These are phyloP conservation scores for Hirtodrosophila histrioides DNA, from an alignment of 2,888 invertebrate genomes.

Conservation along the genomic window DNA sequence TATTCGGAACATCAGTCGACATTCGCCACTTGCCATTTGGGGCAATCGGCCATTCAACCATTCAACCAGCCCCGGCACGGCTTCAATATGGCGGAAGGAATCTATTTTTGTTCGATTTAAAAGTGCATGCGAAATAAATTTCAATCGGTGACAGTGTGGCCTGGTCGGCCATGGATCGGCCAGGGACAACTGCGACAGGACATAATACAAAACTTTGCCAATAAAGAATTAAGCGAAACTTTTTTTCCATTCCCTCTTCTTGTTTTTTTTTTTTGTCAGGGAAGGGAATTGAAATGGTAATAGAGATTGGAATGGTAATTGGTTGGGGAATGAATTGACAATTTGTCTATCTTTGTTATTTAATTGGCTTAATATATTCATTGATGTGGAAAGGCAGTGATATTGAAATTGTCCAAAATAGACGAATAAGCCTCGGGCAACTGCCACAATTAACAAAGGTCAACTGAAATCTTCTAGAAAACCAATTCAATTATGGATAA, in stretches of 20 bases:
- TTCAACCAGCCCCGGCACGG: slow-evolving; percentile 10
- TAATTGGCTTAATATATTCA: slow-evolving; percentile 68
- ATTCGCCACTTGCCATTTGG: not conserved
- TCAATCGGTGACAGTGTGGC: slow-evolving; percentile 37
- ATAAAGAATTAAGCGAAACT: slow-evolving; percentile 63
- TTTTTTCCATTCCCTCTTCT: slow-evolving; percentile 8
- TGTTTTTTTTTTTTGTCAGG: slow-evolving; percentile 11
- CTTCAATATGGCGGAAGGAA: slow-evolving; percentile 59
- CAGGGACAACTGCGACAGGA: slow-evolving; percentile 17
- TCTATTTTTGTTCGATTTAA: slow-evolving; percentile 75
- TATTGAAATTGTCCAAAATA: slow-evolving; percentile 14
- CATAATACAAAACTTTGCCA: slow-evolving; percentile 57
- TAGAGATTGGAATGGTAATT: slow-evolving; percentile 17
- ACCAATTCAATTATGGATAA: not conserved
- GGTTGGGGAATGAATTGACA: slow-evolving; percentile 40
- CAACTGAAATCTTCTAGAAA: not conserved
- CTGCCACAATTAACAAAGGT: slow-evolving; percentile 3
- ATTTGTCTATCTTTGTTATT: slow-evolving; percentile 52
- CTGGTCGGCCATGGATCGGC: too few species aligned
- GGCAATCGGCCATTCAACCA: slow-evolving; percentile 4
- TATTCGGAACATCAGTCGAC: slow-evolving; percentile 18
- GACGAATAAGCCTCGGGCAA: not conserved
- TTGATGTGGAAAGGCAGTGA: not conserved
- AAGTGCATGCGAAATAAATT: slow-evolving; percentile 73
- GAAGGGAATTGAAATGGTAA: slow-evolving; percentile 18